These are phyloP conservation scores for Macaca nemestrina DNA, from an alignment of 2,113 vertebrate genomes.

Conservation along the genomic window DNA sequence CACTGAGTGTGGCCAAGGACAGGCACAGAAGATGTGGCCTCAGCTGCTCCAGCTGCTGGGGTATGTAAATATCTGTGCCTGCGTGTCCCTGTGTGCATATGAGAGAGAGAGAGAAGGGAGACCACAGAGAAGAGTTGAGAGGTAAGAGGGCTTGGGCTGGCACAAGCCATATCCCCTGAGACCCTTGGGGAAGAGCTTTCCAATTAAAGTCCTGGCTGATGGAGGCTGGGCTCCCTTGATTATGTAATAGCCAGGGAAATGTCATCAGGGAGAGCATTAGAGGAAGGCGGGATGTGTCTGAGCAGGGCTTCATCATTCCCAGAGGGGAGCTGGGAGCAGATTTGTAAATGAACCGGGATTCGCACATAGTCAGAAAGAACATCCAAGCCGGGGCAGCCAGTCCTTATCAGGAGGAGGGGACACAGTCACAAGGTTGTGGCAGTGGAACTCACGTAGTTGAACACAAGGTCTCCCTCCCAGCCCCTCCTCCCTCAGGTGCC, in stretches of 20 bases:
- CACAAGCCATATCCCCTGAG: not conserved
- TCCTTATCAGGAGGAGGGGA: not conserved
- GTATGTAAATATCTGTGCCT: not conserved
- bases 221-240: not conserved
- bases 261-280: not conserved
- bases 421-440: not conserved
- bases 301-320: not conserved
- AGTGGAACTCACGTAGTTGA: not conserved
- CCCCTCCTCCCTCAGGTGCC: not conserved
- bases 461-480: not conserved
- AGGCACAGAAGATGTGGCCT: not conserved
- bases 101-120: not conserved
- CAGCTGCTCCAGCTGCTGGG: not conserved
- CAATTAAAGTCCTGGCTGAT: not conserved
- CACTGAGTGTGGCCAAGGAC: not conserved
- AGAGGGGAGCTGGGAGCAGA: not conserved
- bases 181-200: slow-evolving; percentile 7
- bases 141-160: not conserved
- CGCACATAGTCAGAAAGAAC: not conserved
- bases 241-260: not conserved
- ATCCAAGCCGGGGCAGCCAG: not conserved
- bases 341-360: not conserved
- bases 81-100: too few species aligned
- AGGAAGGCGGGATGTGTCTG: not conserved
- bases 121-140: not conserved